Base-by-base conservation (phyloP, 2,797 vertebrate species). In the Brachyrhaphis roseni region DNA sequence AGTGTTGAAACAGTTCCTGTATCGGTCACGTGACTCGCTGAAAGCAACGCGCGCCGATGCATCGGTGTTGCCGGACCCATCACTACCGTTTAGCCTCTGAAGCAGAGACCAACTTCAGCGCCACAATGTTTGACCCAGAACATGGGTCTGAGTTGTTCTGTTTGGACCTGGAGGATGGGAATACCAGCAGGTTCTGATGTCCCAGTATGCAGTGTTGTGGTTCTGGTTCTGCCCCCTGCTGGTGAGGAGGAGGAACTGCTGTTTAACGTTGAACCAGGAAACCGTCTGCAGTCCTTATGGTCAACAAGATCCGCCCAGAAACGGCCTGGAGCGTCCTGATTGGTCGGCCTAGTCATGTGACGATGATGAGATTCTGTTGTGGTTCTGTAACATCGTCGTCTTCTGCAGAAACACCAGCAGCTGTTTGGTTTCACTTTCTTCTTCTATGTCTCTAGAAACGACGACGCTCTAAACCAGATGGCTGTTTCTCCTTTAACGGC, bases 401-500 rank as follows among this genome's bases (percentile, higher is more conserved):
- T 62, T 16, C 28, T 6, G 31, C 59, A 64, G 59, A 59, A 59
- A 55, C 26, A 11, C 23, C 20, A 26, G 20, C 53, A 55, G 26
- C n/a, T 16, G 31, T 64, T 64, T 36, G 1, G 7, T 20, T 16
- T 18, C 31, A 41, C 0, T 43, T 41, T 28, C 5, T 59, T 13
- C 47, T 2, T 36, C 26, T 64, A 5, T 77, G 34, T 77, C 8
- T 75, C 80, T 70, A 99, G 98, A 90, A 97, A 97, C 82, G 96
- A 97, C 88, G 97, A 98, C 87, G 98, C 97, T 2, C 91, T 98
- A 87, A 96, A 94, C 87, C 97, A 98, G 91, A 97, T 98, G 98
- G 98, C 98, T 0, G 97, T 99, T 18, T 43, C 55, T 28, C 74
- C 74, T 18, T 49, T 75, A 59, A 75, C 39, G 23, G 39, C 82